Evolutionary conservation across 2,113 vertebrate species (phyloP), one percentile per base, ranked within the genome.

Genomic region (Cyprinodon variegatus): DNA sequence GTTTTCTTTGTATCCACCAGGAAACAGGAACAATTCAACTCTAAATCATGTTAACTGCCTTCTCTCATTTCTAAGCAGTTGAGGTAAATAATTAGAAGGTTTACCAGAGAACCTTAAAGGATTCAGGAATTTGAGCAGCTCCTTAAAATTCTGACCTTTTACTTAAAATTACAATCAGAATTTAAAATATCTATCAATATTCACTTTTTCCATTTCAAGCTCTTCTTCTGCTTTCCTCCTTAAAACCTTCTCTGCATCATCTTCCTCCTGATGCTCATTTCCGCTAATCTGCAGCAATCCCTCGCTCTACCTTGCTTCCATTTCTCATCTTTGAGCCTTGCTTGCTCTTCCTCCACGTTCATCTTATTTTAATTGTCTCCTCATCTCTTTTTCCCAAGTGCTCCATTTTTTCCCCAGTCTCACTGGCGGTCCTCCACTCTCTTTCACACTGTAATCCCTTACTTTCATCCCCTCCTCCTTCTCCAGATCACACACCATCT

Each of bases 321-420:
- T 61, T 77, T 60, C 62, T 76, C 70, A 62, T 81, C 77, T 85
- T 88, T 69, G 81, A 48, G 38, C 74, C 76, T 70, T 48, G 1
- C 69, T 77, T 36, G 61, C 60, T 76, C 57, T 63, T 45, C 61
- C 45, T 65, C 71, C 3, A 5, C 40, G 46, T 79, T 65, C 37
- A 59, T 20, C 68, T 68, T 41, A 70, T 77, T 72, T 7, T 40
- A 11, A 1, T 46, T 3, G 10, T 40, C 36, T 8, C 0, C 5
- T 8, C 67, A 61, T 53, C 53, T 20, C 50, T 75, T 64, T 45
- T 64, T 45, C 8, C 70, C 65, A 40, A 40, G 22, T 53, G 59
- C 76, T 72, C 79, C 48, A 73, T 40, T 71, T 61, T n/a, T 74
- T 39, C 68, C 82, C 46, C 43, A 20, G 77, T 72, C n/a, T 85